A percentile compares a stretch with the other conserved stretches of the same genome.
These are phyloP conservation scores for Gonatopus flavifemur DNA, from an alignment of 1,140 invertebrate species.

Conservation along the genomic window DNA sequence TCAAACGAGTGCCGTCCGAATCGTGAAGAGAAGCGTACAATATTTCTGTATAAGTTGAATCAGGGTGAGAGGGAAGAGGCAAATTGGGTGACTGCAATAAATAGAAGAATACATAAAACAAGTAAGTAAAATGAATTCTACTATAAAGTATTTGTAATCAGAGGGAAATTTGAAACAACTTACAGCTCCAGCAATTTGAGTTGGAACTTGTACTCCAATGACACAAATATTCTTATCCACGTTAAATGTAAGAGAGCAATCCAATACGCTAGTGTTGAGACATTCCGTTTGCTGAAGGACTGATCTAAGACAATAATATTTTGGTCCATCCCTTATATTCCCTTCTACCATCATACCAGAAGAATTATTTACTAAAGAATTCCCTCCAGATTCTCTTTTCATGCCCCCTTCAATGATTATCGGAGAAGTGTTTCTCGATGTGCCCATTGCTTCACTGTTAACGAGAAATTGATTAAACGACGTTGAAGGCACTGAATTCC, in stretches of 20 bases:
- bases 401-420: background rate
- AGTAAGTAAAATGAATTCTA: background rate
- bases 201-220: slow-evolving; percentile 66
- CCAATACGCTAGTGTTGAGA: slow-evolving; percentile 70
- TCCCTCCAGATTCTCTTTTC: slow-evolving; percentile 9
- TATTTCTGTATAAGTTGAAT: slow-evolving; percentile 68
- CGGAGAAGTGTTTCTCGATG: slow-evolving; percentile 12
- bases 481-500: background rate
- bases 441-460: slow-evolving; percentile 3
- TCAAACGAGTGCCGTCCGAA: slow-evolving; percentile 72
- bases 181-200: slow-evolving; percentile 39
- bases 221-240: slow-evolving; percentile 79
- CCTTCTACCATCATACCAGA: background rate
- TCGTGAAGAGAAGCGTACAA: slow-evolving; percentile 78
- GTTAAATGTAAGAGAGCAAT: slow-evolving; percentile 74
- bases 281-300: slow-evolving; percentile 67
- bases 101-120: slow-evolving; percentile 7
- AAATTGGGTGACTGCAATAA: slow-evolving; percentile 15
- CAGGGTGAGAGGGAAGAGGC: background rate
- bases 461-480: background rate
- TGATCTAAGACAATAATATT: slow-evolving; percentile 68
- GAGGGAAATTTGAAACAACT: slow-evolving; percentile 14
- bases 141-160: background rate
- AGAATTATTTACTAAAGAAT: background rate
- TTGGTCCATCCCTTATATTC: slow-evolving; percentile 51